Percentiles rank a stretch among this genome's conserved stretches.
Evolutionary conservation across 1,140 invertebrate species (phyloP).

Genomic region (Bombyx mori): DNA sequence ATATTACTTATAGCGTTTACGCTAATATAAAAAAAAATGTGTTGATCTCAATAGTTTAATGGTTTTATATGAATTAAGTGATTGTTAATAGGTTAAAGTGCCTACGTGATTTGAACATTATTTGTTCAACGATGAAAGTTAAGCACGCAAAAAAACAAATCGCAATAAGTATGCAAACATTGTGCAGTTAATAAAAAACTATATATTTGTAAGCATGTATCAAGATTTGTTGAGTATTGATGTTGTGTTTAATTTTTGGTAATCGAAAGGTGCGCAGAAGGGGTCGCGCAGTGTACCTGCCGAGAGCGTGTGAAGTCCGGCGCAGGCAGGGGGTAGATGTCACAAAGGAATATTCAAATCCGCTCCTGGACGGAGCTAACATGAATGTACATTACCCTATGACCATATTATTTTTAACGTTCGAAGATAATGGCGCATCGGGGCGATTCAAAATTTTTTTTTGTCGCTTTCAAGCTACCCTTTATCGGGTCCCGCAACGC

Average conservation of each 20-base stretch:
- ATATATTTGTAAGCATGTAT: constrained; percentile 7
- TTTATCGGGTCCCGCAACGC: constrained; percentile 59
- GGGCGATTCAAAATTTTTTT: constrained; percentile 67
- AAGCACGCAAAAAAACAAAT: neutral
- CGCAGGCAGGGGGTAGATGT: constrained; percentile 38
- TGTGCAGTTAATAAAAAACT: neutral
- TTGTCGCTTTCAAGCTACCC: constrained; percentile 59
- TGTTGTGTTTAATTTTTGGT: constrained; percentile 16
- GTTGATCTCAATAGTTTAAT: no score
- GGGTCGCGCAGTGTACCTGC: constrained; percentile 40
- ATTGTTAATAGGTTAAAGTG: no score
- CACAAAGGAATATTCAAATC: constrained; percentile 63
- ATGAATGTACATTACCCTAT: constrained; percentile 68
- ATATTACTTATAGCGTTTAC: no score
- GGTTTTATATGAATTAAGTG: no score
- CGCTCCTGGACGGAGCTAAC: constrained; percentile 64
- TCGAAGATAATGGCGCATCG: constrained; percentile 68
- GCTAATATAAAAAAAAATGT: no score
- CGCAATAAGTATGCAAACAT: neutral
- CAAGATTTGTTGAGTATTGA: constrained; percentile 24
- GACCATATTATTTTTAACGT: constrained; percentile 71
- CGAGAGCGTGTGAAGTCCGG: constrained; percentile 68
- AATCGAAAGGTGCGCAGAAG: constrained; percentile 22
- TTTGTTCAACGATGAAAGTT: no score
- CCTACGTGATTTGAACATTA: no score